A percentile compares a stretch with the other conserved stretches of the same genome.
phyloP scores from a whole-genome alignment of 2,113 vertebrate genomes.

The Anhinga rufa region DNA sequence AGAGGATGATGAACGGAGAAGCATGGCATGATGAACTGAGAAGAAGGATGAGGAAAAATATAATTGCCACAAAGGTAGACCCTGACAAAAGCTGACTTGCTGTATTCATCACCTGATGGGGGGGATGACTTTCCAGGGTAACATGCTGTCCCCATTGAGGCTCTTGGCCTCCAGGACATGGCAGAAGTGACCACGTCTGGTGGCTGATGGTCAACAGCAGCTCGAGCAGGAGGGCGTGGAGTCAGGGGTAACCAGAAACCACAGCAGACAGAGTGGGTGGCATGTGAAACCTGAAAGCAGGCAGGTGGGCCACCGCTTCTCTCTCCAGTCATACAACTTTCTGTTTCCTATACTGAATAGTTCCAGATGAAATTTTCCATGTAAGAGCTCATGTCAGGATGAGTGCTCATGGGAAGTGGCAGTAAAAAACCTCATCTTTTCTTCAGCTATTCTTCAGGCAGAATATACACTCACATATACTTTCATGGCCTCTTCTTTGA shows the following conservation, averaged over 20 bases:
- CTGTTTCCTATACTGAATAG: background rate
- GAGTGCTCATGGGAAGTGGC: background rate
- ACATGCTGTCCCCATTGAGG: accelerated
- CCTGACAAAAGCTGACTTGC: background rate
- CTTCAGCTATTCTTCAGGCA: background rate
- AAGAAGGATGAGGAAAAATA: background rate
- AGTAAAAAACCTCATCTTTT: background rate
- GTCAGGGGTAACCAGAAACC: background rate
- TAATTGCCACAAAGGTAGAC: background rate
- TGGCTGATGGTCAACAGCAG: background rate
- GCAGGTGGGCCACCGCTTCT: background rate
- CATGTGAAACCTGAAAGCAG: background rate
- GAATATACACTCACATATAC: background rate
- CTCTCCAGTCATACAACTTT: background rate
- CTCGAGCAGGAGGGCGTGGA: accelerated
- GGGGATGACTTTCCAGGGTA: background rate
- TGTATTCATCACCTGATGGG: background rate
- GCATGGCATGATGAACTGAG: background rate
- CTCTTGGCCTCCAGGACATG: background rate
- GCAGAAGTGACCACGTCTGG: accelerated
- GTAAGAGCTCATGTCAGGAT: background rate
- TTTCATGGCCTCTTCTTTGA: background rate
- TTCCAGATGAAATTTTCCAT: background rate
- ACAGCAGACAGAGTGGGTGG: background rate
- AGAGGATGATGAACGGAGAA: background rate